Evolutionary conservation across 2,888 invertebrate genomes (phyloP), one percentile per base, ranked within the genome.

Genomic region (Blastobasis adustella): DNA sequence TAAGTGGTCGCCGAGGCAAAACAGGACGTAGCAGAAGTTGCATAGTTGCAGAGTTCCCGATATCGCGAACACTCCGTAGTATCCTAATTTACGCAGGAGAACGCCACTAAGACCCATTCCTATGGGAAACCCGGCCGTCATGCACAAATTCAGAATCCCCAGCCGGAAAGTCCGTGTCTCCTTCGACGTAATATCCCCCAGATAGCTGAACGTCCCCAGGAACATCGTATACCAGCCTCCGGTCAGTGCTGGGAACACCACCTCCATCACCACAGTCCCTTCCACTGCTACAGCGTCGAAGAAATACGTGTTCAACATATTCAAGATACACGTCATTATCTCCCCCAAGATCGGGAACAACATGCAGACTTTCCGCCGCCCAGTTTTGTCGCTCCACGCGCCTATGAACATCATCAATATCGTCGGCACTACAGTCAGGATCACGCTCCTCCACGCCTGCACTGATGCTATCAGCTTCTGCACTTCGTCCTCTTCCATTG

Each of bases 401-500:
- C 92, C 92, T n/a, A 91, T 77, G 50, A 92, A 90, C 5, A 91
- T 69, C 69, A 91, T 89, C 10, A 91, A 60, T 1, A 90, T 10
- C 0, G 89, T 85, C 0, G 91, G 91, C 4, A 91, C 64, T 0
- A 86, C 73, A 9, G 90, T 90, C 50, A 90, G 88, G 1, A 91
- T 67, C 0, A 90, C 78, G 39, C 89, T 90, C 63, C 89, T 90
- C 89, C 90, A 90, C 9, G 89, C 87, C 51, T 88, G 81, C 52
- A 91, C 89, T 1, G 89, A 82, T 0, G 89, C 88, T 52, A 91
- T 90, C 6, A 91, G 67, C 55, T 88, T 90, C 58, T 91, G 91
- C 0, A 93, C 92, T 53, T 91, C 90, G n/a, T 89, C 84, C 66
- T 94, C 94, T 73, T 94, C 91, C 5, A 74, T 72, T 0, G 91